Conservation (phyloP, 2,888 invertebrate genomes). For the Tetrapedia diversipes region DNA sequence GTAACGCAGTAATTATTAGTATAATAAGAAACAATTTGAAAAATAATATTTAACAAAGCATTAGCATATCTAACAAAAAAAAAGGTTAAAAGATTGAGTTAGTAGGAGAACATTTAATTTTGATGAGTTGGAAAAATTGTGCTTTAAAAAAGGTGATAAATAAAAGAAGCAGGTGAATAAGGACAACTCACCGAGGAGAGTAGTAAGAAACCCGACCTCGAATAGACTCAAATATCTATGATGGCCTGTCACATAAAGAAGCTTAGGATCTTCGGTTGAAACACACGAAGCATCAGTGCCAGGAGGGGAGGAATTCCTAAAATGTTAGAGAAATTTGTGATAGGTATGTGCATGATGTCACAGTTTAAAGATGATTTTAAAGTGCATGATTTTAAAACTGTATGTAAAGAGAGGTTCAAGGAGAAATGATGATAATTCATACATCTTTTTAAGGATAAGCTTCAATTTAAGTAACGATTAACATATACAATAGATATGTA, state of each 20-base stretch:
- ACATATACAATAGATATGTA: neutral
- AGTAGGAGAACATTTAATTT: constrained; percentile 5
- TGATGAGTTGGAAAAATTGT: constrained; percentile 8
- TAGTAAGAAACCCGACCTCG: constrained; percentile 39
- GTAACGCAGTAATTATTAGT: neutral
- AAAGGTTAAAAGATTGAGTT: constrained; percentile 8
- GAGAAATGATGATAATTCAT: constrained; percentile 4
- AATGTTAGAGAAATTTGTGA: constrained; percentile 47
- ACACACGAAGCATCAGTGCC: constrained; percentile 43
- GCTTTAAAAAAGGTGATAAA: constrained; percentile 3
- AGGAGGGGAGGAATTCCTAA: constrained; percentile 44
- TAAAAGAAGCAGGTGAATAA: constrained; percentile 32
- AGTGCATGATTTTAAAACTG: constrained; percentile 19
- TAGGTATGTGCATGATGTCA: constrained; percentile 31
- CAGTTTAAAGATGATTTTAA: constrained; percentile 16
- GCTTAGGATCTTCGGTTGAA: constrained; percentile 39
- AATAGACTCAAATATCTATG: constrained; percentile 39
- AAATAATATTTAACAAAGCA: neutral
- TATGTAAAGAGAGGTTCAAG: constrained; percentile 21
- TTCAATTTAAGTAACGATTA: neutral
- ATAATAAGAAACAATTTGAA: neutral
- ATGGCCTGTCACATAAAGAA: constrained; percentile 38
- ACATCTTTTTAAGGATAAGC: constrained; percentile 2
- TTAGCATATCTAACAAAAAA: neutral
- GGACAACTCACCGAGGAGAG: constrained; percentile 39